A percentile compares a stretch with the other conserved stretches of the same genome.
Evolutionary conservation across 2,888 invertebrate species (phyloP).

Genomic region (Nephrotoma guestfalica): DNA sequence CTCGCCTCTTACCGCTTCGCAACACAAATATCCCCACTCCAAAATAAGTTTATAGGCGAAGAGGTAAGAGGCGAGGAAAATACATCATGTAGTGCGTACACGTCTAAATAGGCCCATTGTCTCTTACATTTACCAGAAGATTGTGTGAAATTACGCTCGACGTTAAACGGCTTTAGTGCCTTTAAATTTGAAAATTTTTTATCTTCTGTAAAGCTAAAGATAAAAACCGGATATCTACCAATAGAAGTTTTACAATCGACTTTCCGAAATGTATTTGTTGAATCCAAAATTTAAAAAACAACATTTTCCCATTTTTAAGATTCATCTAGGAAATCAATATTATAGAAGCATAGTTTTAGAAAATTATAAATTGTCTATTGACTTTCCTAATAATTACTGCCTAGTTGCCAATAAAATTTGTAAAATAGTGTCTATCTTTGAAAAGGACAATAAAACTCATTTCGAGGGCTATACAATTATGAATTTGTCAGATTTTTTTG

Average conservation of each 20-base stretch:
- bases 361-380: neutral
- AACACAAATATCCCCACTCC: no score
- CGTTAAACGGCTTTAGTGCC: no score
- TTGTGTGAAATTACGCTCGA: no score
- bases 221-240: neutral
- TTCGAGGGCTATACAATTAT: neutral
- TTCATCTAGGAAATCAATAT: neutral
- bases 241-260: neutral
- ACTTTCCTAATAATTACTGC: neutral
- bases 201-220: no score
- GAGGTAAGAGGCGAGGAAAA: no score
- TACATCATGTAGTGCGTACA: no score
- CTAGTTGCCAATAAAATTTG: neutral
- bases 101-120: no score
- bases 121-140: no score
- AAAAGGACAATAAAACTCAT: neutral
- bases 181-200: no score
- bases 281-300: neutral
- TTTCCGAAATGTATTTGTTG: neutral
- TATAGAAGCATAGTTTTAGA: neutral
- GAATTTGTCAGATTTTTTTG: neutral
- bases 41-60: no score
- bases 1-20: no score
- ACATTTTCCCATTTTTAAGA: neutral
- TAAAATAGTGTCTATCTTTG: neutral